These are phyloP conservation scores for Spodoptera littoralis DNA, from an alignment of 2,888 invertebrate species.

Conservation along the genomic window DNA sequence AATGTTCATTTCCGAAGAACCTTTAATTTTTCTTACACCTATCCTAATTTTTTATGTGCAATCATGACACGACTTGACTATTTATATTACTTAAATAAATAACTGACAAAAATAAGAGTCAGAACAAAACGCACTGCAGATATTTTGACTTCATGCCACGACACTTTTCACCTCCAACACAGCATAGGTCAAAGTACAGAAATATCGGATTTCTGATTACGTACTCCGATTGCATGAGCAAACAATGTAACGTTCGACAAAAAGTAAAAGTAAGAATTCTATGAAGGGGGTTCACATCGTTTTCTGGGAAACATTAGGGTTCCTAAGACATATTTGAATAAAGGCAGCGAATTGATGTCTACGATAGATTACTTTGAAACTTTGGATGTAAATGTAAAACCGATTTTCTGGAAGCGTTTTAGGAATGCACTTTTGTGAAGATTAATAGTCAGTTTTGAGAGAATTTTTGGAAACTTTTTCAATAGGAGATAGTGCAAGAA, in stretches of 20 bases:
- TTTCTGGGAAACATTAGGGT: constrained; percentile 27
- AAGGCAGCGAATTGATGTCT: constrained; percentile 46
- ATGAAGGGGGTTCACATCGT: constrained; percentile 29
- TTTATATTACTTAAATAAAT: not conserved
- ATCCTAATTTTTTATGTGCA: no score
- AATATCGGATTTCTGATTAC: constrained; percentile 46
- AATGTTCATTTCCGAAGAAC: no score
- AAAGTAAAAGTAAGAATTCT: constrained; percentile 32
- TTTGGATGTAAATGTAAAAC: constrained; percentile 29
- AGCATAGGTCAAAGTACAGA: constrained; percentile 34
- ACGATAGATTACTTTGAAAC: constrained; percentile 45
- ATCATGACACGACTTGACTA: no score
- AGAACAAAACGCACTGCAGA: constrained; percentile 27
- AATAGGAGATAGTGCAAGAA: not conserved
- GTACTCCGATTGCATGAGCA: constrained; percentile 44
- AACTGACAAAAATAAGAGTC: constrained; percentile 7
- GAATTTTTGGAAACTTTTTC: constrained; percentile 15
- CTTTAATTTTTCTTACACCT: no score
- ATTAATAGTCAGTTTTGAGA: constrained; percentile 12
- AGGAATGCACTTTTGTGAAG: constrained; percentile 25
- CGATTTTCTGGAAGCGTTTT: constrained; percentile 36
- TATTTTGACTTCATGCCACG: constrained; percentile 23
- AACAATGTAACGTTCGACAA: constrained; percentile 35
- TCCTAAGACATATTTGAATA: constrained; percentile 37
- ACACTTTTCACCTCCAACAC: constrained; percentile 39